A percentile compares a stretch with the other conserved stretches of the same genome.
phyloP scores from a whole-genome alignment of 1,140 invertebrate genomes.

The Bilobella aurantiaca region DNA sequence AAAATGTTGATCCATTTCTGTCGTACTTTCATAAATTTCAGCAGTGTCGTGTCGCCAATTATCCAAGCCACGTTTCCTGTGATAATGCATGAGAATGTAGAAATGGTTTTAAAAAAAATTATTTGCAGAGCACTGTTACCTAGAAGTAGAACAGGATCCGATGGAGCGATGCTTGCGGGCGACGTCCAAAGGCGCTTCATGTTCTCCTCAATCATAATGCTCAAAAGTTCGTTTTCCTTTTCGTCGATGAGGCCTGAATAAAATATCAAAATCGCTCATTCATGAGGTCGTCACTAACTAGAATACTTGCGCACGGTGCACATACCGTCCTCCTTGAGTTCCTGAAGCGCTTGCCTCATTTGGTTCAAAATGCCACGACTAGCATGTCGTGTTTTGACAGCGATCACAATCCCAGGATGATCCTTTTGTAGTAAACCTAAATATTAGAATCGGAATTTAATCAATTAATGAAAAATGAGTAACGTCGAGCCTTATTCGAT shows the following conservation, averaged over 20 bases:
- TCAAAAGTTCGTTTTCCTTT: conserved; percentile 24
- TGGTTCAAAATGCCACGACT: conserved; percentile 43
- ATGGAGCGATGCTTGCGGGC: conserved; percentile 16
- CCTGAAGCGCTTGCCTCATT: conserved; percentile 38
- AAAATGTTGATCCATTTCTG: not conserved
- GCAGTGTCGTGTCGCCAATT: conserved; percentile 7
- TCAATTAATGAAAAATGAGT: not conserved
- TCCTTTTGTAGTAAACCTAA: conserved; percentile 38
- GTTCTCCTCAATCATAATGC: conserved; percentile 19
- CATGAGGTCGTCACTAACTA: too few species aligned
- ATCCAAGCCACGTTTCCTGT: conserved; percentile 24
- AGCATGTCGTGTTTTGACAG: conserved; percentile 44
- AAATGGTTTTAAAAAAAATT: not conserved
- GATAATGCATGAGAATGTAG: not conserved
- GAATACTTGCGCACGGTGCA: too few species aligned
- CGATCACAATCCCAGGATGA: conserved; percentile 43
- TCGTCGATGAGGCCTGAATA: conserved; percentile 29
- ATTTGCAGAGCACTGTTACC: not conserved
- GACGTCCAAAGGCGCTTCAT: conserved; percentile 30
- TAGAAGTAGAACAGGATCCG: conserved; percentile 3
- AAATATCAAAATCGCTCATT: too few species aligned
- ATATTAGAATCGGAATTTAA: not conserved
- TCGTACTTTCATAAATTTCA: conserved; percentile 10
- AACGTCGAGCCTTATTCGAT: not conserved
- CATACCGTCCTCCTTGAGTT: conserved; percentile 39